Percentiles rank a stretch among this genome's conserved stretches.
Conservation (phyloP, 2,797 vertebrate genomes). For the Paramormyrops hopkinsi region DNA sequence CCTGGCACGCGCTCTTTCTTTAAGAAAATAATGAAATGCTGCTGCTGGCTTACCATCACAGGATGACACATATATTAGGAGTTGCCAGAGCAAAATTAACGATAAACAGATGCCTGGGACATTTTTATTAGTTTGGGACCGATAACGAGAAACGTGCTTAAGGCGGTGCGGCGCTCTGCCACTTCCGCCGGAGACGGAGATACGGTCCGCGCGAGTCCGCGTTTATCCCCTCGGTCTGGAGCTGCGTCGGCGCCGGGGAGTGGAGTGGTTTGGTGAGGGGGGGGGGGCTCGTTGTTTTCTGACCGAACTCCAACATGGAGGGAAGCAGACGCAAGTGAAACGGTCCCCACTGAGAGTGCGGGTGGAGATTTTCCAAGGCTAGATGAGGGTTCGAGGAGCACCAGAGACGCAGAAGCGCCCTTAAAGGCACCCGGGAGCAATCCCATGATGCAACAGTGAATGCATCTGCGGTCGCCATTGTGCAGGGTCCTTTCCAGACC, state of each 20-base stretch:
- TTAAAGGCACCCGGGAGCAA: not conserved
- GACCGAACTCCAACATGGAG: not conserved
- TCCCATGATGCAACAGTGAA: not conserved
- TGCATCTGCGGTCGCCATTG: not conserved
- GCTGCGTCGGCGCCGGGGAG: no score
- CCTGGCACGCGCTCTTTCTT: conserved; percentile 14
- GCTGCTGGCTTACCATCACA: not conserved
- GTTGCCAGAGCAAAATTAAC: conserved; percentile 22
- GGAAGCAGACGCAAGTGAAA: not conserved
- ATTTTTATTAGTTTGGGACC: conserved; percentile 23
- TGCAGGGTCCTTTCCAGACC: not conserved
- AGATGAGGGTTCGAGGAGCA: not conserved
- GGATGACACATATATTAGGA: conserved; percentile 17
- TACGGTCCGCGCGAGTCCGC: not conserved
- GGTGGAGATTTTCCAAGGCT: not conserved
- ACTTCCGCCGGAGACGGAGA: not conserved
- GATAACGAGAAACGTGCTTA: not conserved
- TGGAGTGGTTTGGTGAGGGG: not conserved
- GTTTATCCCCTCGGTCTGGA: not conserved
- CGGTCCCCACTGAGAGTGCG: not conserved
- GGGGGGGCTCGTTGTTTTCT: not conserved
- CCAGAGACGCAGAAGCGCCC: not conserved
- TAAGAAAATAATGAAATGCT: conserved; percentile 33
- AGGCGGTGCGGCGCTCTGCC: not conserved
- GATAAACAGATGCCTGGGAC: conserved; percentile 14